Base-by-base conservation (phyloP, 2,888 invertebrate species). In the Ormyrus pomaceus region DNA sequence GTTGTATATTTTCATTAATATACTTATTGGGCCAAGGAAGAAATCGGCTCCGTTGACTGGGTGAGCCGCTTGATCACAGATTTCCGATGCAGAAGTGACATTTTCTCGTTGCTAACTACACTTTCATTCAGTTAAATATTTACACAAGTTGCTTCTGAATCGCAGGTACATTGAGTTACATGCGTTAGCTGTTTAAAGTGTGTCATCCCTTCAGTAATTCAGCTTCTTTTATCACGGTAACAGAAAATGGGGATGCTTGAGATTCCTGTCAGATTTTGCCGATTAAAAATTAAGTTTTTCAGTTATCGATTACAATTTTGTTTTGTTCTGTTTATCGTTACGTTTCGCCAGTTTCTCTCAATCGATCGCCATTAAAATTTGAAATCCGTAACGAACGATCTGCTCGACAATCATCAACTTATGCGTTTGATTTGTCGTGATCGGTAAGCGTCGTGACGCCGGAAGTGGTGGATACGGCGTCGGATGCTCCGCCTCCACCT, bases 381-480 rank as follows among this genome's bases (percentile, higher is more conserved):
- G 45, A 53, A 19, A 19, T 19, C 19, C 53, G 56, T 9, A 59
- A 66, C 34, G 46, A 50, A n/a, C 48, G 50, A 34, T 0, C 34
- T 51, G 50, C 8, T 51, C 11, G 11, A 55, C 2, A 19, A 19
- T 19, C 4, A 19, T 19, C 4, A 7, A 58, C 90, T 92, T 92
- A 94, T 83, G 94, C 94, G 55, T 93, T 92, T 68, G 94, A 91
- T 87, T 94, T 94, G 87, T 95, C 95, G 84, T 93, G 93, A 79
- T 94, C 94, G 83, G 91, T 91, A 70, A 94, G 92, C 66, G 94
- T 94, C 74, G 95, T 95, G 76, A 93, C 93, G 45, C 93, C 95
- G 6, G 95, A 95, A 5, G 93, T 94, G 65, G 93, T 93, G 5
- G 95, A 95, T 62, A 92, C 93, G 45, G 92, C 91, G 83, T 95